Base-by-base conservation (phyloP, 2,888 invertebrate genomes). In the Apeira syringaria region DNA sequence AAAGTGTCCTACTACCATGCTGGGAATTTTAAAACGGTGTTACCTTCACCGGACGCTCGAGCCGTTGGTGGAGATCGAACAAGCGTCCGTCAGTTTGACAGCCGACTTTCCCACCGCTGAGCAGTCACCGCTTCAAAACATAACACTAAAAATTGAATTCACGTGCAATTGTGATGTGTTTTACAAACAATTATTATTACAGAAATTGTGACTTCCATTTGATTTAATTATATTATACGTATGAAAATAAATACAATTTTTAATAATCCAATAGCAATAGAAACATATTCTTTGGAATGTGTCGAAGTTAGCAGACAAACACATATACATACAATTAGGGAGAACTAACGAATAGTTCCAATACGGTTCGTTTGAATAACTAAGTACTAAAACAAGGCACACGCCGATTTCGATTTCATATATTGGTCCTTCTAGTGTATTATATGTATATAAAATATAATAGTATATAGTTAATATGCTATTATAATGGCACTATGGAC, bases 241-340 rank as follows among this genome's bases (percentile, higher is more conserved):
- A n/a, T n/a, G n/a, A n/a, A n/a, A n/a, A n/a, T 9, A 24, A 24
- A 9, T 9, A 24, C 24, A 8, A 24, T 8, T 24, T 24, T 30
- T 17, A n/a, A 3, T n/a, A 17, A 39, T 35, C 20, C 45, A 39
- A 35, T 74, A 65, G 68, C 67, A 57, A 69, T 68, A 73, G 63
- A 69, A 44, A 73, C 73, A 76, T 27, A 49, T 80, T 85, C 80
- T 83, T 85, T 88, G 88, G 88, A 88, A 88, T 88, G 87, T 88
- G 70, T 77, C 71, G 87, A 88, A 87, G 85, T 64, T 72, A 59
- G 50, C 46, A 46, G 60, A 53, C n/a, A n/a, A 47, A 44, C 18
- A 46, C 41, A n/a, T n/a, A n/a, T n/a, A n/a, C 13, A 46, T 52
- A 36, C 5, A 20, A 39, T 48, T 50, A 35, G 51, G 37, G 57